phyloP scores from a whole-genome alignment of 2,797 vertebrate species.

The Phataginus tricuspis region DNA sequence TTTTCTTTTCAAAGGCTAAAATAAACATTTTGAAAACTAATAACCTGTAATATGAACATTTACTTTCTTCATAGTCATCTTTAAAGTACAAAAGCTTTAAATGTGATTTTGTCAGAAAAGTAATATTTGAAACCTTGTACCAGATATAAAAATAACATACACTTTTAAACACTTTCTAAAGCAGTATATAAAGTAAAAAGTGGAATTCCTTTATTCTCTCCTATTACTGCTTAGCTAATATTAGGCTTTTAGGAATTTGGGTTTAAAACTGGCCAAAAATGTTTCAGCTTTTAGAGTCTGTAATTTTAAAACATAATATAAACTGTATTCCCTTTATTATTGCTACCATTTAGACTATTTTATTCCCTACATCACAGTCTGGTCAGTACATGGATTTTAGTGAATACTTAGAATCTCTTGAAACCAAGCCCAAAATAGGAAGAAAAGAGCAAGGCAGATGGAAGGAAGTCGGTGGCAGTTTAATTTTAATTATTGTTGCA shows the following conservation, averaged over 20 bases:
- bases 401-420: not conserved
- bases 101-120: not conserved
- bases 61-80: not conserved
- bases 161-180: not conserved
- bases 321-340: not conserved
- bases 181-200: not conserved
- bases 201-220: not conserved
- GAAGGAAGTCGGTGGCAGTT: not conserved
- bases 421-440: not conserved
- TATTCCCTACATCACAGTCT: not conserved
- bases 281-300: not conserved
- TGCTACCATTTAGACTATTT: not conserved
- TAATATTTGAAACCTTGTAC: constrained; percentile 34
- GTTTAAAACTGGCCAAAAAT: not conserved
- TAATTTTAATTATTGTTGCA: not conserved
- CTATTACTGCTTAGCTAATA: not conserved
- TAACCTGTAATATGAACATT: not conserved
- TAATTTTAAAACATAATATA: not conserved
- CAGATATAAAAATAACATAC: not conserved
- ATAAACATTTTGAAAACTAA: not conserved
- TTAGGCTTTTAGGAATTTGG: not conserved
- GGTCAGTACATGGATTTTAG: not conserved
- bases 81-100: constrained; percentile 30
- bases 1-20: not conserved
- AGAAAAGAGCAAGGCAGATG: not conserved